Percentiles rank a stretch among this genome's conserved stretches.
Conservation (phyloP, 2,797 vertebrate species). For the Sebastes ruberrimus region DNA sequence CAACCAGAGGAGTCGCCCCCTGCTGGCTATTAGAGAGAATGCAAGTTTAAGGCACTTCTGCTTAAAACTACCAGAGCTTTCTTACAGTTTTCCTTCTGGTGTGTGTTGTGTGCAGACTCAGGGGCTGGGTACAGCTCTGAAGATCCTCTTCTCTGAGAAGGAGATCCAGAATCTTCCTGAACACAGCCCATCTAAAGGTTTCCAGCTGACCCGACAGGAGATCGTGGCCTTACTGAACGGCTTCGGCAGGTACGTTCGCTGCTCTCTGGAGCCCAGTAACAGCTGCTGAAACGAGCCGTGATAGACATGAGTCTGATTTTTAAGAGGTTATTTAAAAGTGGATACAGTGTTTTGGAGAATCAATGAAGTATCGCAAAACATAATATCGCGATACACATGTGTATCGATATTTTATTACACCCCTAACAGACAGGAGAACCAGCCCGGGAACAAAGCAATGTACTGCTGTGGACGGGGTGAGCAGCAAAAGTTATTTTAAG, state of each 20-base stretch:
- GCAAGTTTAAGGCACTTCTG: no score
- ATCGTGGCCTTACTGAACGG: constrained; percentile 93
- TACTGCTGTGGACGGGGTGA: rapidly evolving
- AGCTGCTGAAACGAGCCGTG: background rate
- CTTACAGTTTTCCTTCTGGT: background rate
- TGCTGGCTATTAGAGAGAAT: no score
- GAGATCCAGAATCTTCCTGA: constrained; percentile 95
- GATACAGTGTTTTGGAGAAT: no score
- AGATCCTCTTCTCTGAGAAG: constrained; percentile 95
- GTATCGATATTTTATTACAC: no score
- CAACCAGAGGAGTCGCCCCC: no score
- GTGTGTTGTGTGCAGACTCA: constrained; percentile 83
- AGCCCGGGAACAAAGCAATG: background rate
- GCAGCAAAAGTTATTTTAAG: no score
- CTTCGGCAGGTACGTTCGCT: constrained; percentile 85
- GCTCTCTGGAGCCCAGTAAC: background rate
- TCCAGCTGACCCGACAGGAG: constrained; percentile 95
- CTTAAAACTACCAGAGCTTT: background rate
- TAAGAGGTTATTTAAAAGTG: no score
- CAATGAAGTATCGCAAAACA: no score
- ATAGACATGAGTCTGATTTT: background rate
- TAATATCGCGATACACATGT: no score
- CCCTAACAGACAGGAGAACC: background rate
- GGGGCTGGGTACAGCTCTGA: constrained; percentile 94
- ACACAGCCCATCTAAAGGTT: constrained; percentile 91